Conservation (phyloP, 2,888 invertebrate genomes). For the Rotaria socialis region DNA sequence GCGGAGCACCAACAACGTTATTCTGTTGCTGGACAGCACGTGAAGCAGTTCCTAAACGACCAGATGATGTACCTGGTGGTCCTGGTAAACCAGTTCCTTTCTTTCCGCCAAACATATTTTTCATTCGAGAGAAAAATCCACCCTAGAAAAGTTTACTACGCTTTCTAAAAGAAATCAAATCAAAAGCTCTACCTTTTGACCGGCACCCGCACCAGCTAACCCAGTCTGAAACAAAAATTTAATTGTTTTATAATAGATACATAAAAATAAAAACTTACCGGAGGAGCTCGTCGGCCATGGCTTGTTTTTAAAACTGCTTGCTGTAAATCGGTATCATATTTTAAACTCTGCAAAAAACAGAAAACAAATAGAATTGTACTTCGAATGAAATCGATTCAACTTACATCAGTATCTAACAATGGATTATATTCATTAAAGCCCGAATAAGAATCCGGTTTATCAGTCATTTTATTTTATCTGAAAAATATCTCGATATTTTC, state of each 20-base stretch:
- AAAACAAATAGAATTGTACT: too few species aligned
- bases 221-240: slow-evolving; percentile 45
- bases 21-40: slow-evolving; percentile 49
- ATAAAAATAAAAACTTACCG: slow-evolving; percentile 59
- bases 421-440: slow-evolving; percentile 30
- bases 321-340: slow-evolving; percentile 72
- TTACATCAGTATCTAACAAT: slow-evolving; percentile 13
- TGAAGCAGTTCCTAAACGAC: slow-evolving; percentile 49
- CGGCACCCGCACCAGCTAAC: slow-evolving; percentile 48
- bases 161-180: too few species aligned
- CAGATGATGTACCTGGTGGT: slow-evolving; percentile 27
- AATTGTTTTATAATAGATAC: background rate
- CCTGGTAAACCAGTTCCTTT: background rate
- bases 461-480: background rate
- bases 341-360: slow-evolving; percentile 63
- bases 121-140: slow-evolving; percentile 49
- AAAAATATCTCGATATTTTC: background rate
- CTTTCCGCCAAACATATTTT: slow-evolving; percentile 49
- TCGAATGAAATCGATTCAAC: background rate
- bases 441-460: slow-evolving; percentile 4
- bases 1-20: slow-evolving; percentile 50
- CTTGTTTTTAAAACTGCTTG: slow-evolving; percentile 72
- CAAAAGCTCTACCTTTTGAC: background rate
- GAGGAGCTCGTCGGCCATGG: slow-evolving; percentile 69
- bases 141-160: slow-evolving; percentile 48